Evolutionary conservation across 23 tunicate genomes (phyloP).

Genomic region (Diplosoma virens): DNA sequence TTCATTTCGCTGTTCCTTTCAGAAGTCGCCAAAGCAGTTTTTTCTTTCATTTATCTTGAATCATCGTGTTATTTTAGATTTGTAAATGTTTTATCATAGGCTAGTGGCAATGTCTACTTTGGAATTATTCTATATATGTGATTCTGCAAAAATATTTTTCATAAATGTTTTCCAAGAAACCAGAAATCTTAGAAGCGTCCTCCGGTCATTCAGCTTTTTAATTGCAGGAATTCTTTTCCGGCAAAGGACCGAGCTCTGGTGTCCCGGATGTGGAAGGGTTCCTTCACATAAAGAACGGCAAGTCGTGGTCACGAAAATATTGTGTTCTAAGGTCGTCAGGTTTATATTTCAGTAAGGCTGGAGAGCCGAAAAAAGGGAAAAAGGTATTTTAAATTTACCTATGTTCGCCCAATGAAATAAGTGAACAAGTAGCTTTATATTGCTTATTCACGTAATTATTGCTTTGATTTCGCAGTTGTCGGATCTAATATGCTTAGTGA

Average conservation of each 20-base stretch:
- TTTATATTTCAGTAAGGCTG: constrained; percentile 73
- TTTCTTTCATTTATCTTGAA: too few species aligned
- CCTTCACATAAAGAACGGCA: constrained; percentile 79
- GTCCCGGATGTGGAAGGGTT: constrained; percentile 95
- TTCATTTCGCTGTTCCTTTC: too few species aligned
- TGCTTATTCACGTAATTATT: background rate
- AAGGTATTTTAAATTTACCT: constrained; percentile 38
- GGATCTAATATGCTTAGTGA: constrained; percentile 68
- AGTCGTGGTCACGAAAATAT: constrained; percentile 86
- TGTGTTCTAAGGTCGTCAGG: constrained; percentile 87
- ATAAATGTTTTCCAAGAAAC: too few species aligned
- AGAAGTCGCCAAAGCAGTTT: too few species aligned
- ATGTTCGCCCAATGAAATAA: background rate
- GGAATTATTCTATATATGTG: too few species aligned
- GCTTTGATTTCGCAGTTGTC: constrained; percentile 35
- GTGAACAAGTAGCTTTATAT: background rate
- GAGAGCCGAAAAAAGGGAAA: constrained; percentile 95
- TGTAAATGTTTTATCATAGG: too few species aligned
- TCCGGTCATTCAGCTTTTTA: too few species aligned
- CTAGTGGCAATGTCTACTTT: too few species aligned
- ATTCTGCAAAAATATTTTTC: too few species aligned
- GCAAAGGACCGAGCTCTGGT: constrained; percentile 75
- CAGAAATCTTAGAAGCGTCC: too few species aligned
- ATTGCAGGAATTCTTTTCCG: constrained; percentile 84
- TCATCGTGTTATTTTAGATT: too few species aligned